phyloP scores from a whole-genome alignment of 2,888 invertebrate species.

The Aleiodes alternator region DNA sequence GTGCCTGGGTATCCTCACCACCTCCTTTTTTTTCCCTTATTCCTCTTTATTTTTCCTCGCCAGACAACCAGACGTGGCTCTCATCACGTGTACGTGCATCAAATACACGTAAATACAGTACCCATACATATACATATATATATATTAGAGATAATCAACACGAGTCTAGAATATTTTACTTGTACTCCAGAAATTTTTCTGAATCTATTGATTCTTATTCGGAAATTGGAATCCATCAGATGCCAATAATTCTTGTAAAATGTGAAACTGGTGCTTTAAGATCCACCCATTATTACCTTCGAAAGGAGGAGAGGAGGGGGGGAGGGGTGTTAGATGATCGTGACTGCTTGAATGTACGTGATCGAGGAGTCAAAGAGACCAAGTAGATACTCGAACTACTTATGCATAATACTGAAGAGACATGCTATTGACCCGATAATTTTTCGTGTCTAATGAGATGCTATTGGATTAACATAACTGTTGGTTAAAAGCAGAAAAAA shows the following conservation, averaged over 20 bases:
- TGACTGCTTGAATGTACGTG: background rate
- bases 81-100: conserved; percentile 41
- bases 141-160: background rate
- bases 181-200: too few species aligned
- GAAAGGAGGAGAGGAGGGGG: too few species aligned
- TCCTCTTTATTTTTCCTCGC: conserved; percentile 4
- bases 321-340: background rate
- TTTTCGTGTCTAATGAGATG: background rate
- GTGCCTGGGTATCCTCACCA: background rate
- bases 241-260: too few species aligned
- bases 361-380: background rate
- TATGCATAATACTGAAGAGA: background rate
- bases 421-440: background rate
- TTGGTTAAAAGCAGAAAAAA: background rate
- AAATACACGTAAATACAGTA: conserved; percentile 47
- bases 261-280: background rate
- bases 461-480: background rate
- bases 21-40: conserved; percentile 25
- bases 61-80: conserved; percentile 5
- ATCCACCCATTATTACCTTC: background rate
- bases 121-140: background rate
- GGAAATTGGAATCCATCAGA: too few species aligned
- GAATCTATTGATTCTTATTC: too few species aligned
- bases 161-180: too few species aligned
- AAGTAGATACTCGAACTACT: background rate